Evolutionary conservation across 2,113 vertebrate genomes (phyloP).

Genomic region (Balaeniceps rex): DNA sequence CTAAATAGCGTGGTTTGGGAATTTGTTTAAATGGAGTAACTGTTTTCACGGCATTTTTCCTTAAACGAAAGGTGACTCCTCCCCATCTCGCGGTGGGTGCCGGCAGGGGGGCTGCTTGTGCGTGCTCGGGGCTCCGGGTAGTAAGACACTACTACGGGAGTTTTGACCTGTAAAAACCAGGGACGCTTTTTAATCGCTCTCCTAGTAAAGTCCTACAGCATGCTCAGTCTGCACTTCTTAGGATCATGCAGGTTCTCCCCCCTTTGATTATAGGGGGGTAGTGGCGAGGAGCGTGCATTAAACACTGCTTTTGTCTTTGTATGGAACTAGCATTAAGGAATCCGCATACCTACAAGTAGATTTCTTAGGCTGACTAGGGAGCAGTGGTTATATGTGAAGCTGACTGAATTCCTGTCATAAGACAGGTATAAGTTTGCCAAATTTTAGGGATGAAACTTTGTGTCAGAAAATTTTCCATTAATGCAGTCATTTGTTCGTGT

Average conservation of each 20-base stretch:
- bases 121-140: not conserved
- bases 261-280: accelerated
- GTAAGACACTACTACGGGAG: too few species aligned
- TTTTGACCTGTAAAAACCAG: not conserved
- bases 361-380: not conserved
- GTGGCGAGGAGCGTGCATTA: accelerated
- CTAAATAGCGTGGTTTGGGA: accelerated
- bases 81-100: not conserved
- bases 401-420: not conserved
- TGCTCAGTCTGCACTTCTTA: accelerated
- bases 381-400: accelerated
- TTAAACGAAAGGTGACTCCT: too few species aligned
- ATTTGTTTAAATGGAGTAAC: too few species aligned
- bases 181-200: accelerated
- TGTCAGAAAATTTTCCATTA: not conserved
- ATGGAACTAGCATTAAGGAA: accelerated
- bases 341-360: accelerated
- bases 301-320: not conserved
- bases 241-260: accelerated
- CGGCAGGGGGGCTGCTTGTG: not conserved
- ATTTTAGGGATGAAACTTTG: not conserved
- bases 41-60: not conserved
- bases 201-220: accelerated
- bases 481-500: accelerated
- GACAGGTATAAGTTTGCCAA: too few species aligned